These are phyloP conservation scores for Macropus fuliginosus DNA, from an alignment of 2,797 vertebrate genomes.

Conservation along the genomic window DNA sequence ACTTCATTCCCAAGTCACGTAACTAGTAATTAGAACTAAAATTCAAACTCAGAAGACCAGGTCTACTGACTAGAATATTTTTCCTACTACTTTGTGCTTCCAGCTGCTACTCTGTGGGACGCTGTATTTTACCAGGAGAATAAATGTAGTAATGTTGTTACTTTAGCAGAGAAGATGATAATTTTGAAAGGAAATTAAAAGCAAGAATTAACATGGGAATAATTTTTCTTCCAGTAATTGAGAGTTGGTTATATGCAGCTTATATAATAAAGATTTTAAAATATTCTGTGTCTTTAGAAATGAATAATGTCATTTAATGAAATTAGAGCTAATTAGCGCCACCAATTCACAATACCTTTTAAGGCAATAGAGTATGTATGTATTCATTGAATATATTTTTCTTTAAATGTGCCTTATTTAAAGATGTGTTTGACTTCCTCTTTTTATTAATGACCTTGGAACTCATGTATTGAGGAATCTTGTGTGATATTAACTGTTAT, in stretches of 20 bases:
- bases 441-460: background rate
- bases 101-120: conserved; percentile 7
- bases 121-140: conserved; percentile 21
- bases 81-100: background rate
- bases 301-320: conserved; percentile 41
- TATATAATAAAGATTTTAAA: background rate
- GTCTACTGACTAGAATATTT: background rate
- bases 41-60: background rate
- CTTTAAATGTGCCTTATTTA: background rate
- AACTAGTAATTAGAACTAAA: background rate
- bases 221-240: conserved; percentile 39
- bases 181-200: conserved; percentile 24
- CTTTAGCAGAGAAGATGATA: conserved; percentile 31
- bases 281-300: conserved; percentile 26
- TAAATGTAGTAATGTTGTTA: conserved; percentile 2
- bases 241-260: conserved; percentile 22
- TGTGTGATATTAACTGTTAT: background rate
- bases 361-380: too few species aligned
- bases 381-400: background rate
- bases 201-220: background rate
- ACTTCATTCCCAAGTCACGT: background rate
- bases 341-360: background rate
- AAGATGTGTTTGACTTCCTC: background rate
- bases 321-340: background rate
- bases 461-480: background rate